Percentiles rank a stretch among this genome's conserved stretches.
phyloP scores from a whole-genome alignment of 1,140 invertebrate genomes.

The Bombus vancouverensis region DNA sequence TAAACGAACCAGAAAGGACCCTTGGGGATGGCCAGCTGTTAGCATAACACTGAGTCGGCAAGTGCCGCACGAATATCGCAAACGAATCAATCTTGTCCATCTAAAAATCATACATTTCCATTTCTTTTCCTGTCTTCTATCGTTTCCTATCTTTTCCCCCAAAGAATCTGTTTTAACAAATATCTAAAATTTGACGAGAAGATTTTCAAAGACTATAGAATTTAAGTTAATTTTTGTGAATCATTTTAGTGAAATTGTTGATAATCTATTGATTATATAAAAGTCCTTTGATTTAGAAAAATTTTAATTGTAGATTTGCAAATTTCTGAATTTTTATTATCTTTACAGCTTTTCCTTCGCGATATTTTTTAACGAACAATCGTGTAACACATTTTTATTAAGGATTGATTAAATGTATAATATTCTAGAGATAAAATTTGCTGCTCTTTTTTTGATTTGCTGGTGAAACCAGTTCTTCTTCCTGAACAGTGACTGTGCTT shows the following conservation, averaged over 20 bases:
- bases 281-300: neutral
- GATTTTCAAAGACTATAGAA: neutral
- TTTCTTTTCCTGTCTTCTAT: neutral
- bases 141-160: neutral
- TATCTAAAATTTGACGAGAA: neutral
- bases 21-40: slow-evolving; percentile 52
- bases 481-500: slow-evolving; percentile 12
- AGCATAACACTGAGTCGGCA: slow-evolving; percentile 14
- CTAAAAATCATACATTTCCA: neutral
- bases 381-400: neutral
- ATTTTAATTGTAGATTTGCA: neutral
- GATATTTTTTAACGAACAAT: too few species aligned
- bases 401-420: neutral
- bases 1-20: slow-evolving; percentile 45
- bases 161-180: neutral
- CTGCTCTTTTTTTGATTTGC: neutral
- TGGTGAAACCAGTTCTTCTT: neutral
- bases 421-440: neutral
- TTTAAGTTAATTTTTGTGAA: neutral
- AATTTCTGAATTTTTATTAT: neutral
- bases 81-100: neutral
- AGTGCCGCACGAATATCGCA: slow-evolving; percentile 1
- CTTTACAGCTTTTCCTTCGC: too few species aligned
- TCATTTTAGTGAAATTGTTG: neutral
- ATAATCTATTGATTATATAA: too few species aligned